Percentiles rank a stretch among this genome's conserved stretches.
These are phyloP conservation scores for Tupaia chinensis DNA, from an alignment of 2,113 vertebrate species.

Conservation along the genomic window DNA sequence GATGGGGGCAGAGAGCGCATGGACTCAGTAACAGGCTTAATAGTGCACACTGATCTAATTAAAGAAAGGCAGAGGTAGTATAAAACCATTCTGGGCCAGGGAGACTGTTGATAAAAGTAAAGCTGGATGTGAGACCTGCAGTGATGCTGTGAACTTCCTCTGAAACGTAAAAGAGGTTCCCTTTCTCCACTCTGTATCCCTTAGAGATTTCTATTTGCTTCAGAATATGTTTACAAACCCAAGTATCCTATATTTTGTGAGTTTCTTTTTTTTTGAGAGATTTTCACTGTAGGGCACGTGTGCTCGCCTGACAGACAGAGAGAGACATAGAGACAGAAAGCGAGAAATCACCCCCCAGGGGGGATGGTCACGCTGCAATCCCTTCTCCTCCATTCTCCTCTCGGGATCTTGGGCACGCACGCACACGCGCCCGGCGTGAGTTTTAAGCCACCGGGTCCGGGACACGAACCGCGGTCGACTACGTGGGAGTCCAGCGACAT, in stretches of 20 bases:
- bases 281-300: no score
- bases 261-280: no score
- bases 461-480: no score
- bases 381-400: no score
- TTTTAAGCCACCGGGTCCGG: no score
- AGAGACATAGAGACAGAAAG: no score
- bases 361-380: no score
- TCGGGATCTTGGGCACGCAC: no score
- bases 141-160: background rate
- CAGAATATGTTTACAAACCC: background rate
- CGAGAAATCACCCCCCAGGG: no score
- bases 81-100: background rate
- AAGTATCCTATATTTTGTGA: background rate
- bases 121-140: background rate
- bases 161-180: background rate
- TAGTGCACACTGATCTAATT: background rate
- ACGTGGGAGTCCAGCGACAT: no score
- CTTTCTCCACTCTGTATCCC: background rate
- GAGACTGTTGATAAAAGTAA: background rate
- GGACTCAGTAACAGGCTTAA: background rate
- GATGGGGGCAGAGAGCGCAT: background rate
- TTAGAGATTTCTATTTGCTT: background rate
- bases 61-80: background rate
- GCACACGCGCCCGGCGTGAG: no score
- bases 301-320: no score